Base-by-base conservation (phyloP, 2,797 vertebrate genomes). In the Nyctibius grandis region DNA sequence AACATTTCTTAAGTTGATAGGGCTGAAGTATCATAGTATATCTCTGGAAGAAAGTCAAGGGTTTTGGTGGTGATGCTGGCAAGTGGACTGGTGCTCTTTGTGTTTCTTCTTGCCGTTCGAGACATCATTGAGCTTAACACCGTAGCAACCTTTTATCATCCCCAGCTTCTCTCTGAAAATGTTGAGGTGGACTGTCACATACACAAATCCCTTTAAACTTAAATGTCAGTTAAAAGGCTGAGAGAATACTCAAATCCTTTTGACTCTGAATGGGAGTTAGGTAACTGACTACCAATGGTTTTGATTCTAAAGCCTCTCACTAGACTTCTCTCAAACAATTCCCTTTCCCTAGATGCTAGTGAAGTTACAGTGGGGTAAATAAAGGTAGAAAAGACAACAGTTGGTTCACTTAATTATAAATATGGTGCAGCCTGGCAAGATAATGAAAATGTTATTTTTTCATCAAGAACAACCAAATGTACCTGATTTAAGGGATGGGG, bases 391-490 rank as follows among this genome's bases (percentile, higher is more conserved):
- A 20, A 67, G 13, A 67, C 4, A 51, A 63, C 22, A 72, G 12
- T 7, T 50, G 13, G 4, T 68, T 82, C 7, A 0, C 5, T 61
- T 68, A 7, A 25, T 61, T 70, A 70, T 79, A 88, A 67, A 57
- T 72, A 77, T 25, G 4, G 53, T 59, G 22, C 81, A 87, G 26
- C 20, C 48, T 89, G n/a, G 25, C 5, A 85, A 86, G 47, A 70
- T 89, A 79, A 93, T 81, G 51, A 93, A 95, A 80, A 44, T 75
- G 3, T 86, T 92, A 53, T 82, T 91, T 22, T 90, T 96, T 96
- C 87, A 86, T 61, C 50, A 87, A 64, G 34, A 95, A 77, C 61
- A 75, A 93, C n/a, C 2, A 88, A 88, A 85, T 5, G 6, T 69
- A 86, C 36, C 26, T 85, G 65, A 91, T 70, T 91, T 80, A 76